phyloP scores from a whole-genome alignment of 2,113 vertebrate genomes.

The Microtus pennsylvanicus region DNA sequence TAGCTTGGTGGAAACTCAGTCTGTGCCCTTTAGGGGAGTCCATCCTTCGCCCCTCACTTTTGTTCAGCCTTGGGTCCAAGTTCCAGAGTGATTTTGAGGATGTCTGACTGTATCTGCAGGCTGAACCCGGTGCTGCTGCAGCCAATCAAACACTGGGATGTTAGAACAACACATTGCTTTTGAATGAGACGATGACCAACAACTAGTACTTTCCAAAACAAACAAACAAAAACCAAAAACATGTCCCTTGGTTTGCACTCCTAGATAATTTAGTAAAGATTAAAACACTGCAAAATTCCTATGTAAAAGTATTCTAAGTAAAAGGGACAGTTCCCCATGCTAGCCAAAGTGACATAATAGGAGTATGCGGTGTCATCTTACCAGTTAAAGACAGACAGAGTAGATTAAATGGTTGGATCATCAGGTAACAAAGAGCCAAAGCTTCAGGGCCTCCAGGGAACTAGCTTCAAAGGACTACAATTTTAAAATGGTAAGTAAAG shows the following conservation, averaged over 20 bases:
- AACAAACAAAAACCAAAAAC: not conserved
- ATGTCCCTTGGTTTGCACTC: not conserved
- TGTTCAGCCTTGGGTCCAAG: not conserved
- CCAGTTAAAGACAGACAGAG: not conserved
- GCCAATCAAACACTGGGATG: not conserved
- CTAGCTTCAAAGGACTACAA: not conserved
- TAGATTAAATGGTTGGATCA: not conserved
- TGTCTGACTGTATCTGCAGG: not conserved
- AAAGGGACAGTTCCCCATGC: not conserved
- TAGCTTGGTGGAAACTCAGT: not conserved
- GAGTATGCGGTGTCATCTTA: not conserved
- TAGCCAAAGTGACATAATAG: not conserved
- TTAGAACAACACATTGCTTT: not conserved
- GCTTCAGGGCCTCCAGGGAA: not conserved
- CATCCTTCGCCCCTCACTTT: not conserved
- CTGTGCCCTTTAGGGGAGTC: not conserved
- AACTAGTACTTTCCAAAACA: not conserved
- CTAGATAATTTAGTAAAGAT: not conserved
- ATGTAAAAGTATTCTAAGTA: not conserved
- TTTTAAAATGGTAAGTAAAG: not conserved
- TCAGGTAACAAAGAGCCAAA: not conserved
- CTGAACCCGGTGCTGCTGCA: rapidly evolving
- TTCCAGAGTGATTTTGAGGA: not conserved
- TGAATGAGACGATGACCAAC: not conserved
- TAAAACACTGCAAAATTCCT: not conserved